phyloP scores from a whole-genome alignment of 2,113 vertebrate species.

The Cnemophilus loriae region DNA sequence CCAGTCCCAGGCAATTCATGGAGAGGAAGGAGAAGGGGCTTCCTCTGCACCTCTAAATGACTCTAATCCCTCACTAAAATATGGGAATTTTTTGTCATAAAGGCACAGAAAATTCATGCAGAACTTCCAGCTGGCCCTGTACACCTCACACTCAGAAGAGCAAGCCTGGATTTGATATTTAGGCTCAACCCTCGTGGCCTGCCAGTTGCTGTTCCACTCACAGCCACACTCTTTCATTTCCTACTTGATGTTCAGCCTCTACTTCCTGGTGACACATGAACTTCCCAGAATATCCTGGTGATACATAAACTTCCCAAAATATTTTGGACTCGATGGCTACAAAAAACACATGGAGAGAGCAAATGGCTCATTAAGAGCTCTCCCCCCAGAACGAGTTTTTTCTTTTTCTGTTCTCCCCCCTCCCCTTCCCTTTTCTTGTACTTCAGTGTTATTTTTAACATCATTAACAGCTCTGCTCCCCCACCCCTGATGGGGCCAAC shows the following conservation, averaged over 20 bases:
- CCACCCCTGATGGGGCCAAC: not conserved
- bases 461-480: not conserved
- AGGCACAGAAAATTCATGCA: not conserved
- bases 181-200: not conserved
- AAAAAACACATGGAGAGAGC: not conserved
- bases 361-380: not conserved
- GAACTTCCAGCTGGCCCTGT: not conserved
- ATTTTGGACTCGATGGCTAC: not conserved
- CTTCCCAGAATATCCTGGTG: not conserved
- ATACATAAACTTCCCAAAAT: not conserved
- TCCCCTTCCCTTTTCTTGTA: not conserved
- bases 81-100: not conserved
- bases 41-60: not conserved
- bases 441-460: not conserved
- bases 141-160: not conserved
- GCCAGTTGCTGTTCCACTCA: not conserved
- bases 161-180: not conserved
- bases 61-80: not conserved
- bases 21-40: not conserved
- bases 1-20: not conserved
- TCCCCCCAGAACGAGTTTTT: fast-evolving
- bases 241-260: not conserved
- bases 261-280: not conserved
- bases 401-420: not conserved
- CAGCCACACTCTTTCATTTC: not conserved